Evolutionary conservation across 2,888 invertebrate species (phyloP), one percentile per base, ranked within the genome.

Genomic region (Apotomis betuletana): DNA sequence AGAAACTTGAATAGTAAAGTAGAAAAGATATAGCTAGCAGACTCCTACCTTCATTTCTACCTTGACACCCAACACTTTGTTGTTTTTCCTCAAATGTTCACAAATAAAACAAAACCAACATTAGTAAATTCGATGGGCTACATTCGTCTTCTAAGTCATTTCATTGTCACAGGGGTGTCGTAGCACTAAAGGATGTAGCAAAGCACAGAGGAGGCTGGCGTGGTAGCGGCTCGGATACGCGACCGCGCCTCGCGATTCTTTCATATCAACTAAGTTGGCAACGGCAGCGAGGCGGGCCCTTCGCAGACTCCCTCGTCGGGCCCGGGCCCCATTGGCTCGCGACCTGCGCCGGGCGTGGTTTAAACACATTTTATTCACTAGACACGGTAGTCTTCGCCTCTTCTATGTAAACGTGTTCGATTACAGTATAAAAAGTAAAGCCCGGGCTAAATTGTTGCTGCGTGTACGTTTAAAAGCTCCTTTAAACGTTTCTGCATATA

Each of bases 31-130:
- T 27, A 41, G 41, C 6, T 6, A 41, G 41, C n/a, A 5, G 38
- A 61, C 27, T 46, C 73, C 87, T 84, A 90, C 91, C 91, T 91
- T 91, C 91, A 91, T 91, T 79, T 91, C 90, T 80, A 86, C 75
- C 80, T 90, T 90, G 74, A 89, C 87, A 78, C 85, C 86, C 85
- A 89, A 87, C 90, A 90, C 89, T 83, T 87, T 88, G 87, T 76
- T 79, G 79, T 83, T 77, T 74, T 75, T 75, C 74, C 78, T 77
- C 74, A 79, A 76, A 74, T 74, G 77, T 77, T 77, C 85, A 88
- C 86, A 82, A 83, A 85, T 81, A 83, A 84, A 86, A 80, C 80
- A 81, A 81, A 80, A 80, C 80, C 76, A 79, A 80, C 80, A 83
- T 77, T 65, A 73, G 71, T 71, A 67, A 61, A 75, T 79, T 68